phyloP scores from a whole-genome alignment of 2,888 invertebrate genomes.

The Synanthedon tipuliformis region DNA sequence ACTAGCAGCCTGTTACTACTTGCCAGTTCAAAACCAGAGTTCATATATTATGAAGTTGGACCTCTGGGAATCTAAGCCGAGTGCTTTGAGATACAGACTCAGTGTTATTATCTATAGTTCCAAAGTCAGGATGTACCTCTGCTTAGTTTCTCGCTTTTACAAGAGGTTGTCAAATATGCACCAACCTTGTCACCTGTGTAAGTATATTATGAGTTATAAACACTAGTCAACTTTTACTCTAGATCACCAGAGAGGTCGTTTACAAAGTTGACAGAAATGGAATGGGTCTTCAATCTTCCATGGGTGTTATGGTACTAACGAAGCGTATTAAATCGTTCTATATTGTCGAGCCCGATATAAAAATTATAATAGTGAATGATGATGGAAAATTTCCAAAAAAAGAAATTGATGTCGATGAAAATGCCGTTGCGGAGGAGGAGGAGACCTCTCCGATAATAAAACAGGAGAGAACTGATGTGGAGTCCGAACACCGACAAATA shows the following conservation, averaged over 20 bases:
- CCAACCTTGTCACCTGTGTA: too few relatives aligned
- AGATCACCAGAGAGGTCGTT: conserved; percentile 32
- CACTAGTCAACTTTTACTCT: neutral
- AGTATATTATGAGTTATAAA: too few relatives aligned
- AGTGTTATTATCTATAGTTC: too few relatives aligned
- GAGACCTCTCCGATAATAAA: neutral
- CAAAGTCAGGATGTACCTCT: too few relatives aligned
- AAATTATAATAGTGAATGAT: neutral
- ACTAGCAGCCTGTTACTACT: too few relatives aligned
- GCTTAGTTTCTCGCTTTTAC: too few relatives aligned
- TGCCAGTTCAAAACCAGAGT: too few relatives aligned
- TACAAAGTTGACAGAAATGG: conserved; percentile 29
- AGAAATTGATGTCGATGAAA: neutral
- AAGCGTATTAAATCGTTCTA: conserved; percentile 13
- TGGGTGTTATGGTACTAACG: conserved; percentile 17
- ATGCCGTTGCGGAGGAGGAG: neutral
- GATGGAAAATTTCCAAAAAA: neutral
- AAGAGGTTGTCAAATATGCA: too few relatives aligned
- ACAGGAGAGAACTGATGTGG: neutral
- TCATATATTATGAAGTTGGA: too few relatives aligned
- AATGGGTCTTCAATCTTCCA: conserved; percentile 22
- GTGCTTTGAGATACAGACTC: too few relatives aligned
- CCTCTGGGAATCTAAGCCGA: too few relatives aligned
- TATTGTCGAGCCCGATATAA: neutral
- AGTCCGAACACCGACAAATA: neutral